These are phyloP conservation scores for Tenthredo notha DNA, from an alignment of 2,888 invertebrate species.

Conservation along the genomic window DNA sequence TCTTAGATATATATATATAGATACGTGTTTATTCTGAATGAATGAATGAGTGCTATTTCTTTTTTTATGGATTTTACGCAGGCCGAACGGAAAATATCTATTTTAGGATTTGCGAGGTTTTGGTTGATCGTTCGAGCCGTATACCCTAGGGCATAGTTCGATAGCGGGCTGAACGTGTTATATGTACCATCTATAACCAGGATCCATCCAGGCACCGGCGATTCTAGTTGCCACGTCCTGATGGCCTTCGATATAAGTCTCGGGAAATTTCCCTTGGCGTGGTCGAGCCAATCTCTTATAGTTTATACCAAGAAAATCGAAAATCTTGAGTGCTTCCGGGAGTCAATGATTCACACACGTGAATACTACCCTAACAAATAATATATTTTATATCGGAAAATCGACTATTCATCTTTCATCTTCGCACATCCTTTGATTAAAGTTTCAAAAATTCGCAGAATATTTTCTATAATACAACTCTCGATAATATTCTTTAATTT, in stretches of 20 bases:
- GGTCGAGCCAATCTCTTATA: conserved; percentile 22
- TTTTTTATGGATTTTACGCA: neutral
- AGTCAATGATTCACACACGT: neutral
- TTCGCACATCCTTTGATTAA: neutral
- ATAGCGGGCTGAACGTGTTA: conserved; percentile 9
- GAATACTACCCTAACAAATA: neutral
- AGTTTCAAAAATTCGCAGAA: no score
- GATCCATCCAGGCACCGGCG: conserved; percentile 17
- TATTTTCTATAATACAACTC: neutral
- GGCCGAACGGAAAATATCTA: neutral
- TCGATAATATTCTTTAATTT: neutral
- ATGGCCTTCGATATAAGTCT: conserved; percentile 12
- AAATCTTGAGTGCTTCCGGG: neutral
- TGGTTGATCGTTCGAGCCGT: conserved; percentile 1
- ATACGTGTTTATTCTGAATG: neutral
- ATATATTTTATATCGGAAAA: neutral
- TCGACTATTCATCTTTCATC: neutral
- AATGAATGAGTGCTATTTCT: neutral
- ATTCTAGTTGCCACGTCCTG: conserved; percentile 37
- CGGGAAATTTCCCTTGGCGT: conserved; percentile 27
- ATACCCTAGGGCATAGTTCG: conserved; percentile 14
- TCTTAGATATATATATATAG: neutral
- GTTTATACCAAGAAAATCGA: neutral
- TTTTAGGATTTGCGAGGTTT: conserved; percentile 20
- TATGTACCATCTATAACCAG: conserved; percentile 19